These are phyloP conservation scores for Boulengeromyrus knoepffleri DNA, from an alignment of 2,113 vertebrate species.

Conservation along the genomic window DNA sequence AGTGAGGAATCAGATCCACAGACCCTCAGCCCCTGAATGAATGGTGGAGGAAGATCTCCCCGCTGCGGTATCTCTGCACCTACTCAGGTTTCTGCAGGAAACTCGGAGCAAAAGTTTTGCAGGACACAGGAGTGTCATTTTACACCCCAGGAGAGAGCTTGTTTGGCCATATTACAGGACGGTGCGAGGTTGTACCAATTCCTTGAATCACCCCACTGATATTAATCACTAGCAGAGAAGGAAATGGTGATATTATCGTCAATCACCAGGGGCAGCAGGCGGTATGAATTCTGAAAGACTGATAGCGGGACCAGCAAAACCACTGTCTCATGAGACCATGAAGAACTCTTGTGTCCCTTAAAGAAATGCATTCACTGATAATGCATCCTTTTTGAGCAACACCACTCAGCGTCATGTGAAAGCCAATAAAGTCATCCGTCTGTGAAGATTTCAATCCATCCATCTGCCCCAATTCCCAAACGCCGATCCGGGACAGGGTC, in stretches of 20 bases:
- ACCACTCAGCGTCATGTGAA: not conserved
- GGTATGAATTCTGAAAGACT: slow-evolving; percentile 19
- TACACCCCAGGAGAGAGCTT: not conserved
- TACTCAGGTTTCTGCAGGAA: not conserved
- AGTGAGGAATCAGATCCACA: not conserved
- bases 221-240: slow-evolving; percentile 10
- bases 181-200: not conserved
- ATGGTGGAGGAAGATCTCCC: not conserved
- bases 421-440: not conserved
- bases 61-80: not conserved
- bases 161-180: not conserved
- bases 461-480: not conserved
- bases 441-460: not conserved
- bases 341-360: not conserved
- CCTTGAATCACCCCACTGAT: slow-evolving; percentile 23
- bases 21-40: not conserved
- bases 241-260: slow-evolving; percentile 33
- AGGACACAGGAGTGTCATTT: not conserved
- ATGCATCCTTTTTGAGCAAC: not conserved
- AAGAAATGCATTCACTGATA: not conserved
- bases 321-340: not conserved
- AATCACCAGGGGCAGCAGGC: slow-evolving; percentile 10
- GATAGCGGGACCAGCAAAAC: slow-evolving; percentile 1
- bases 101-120: not conserved
- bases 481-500: not conserved